Percentiles rank a stretch among this genome's conserved stretches.
phyloP scores from a whole-genome alignment of 2,113 vertebrate species.

The Tretioscincus oriximinensis region DNA sequence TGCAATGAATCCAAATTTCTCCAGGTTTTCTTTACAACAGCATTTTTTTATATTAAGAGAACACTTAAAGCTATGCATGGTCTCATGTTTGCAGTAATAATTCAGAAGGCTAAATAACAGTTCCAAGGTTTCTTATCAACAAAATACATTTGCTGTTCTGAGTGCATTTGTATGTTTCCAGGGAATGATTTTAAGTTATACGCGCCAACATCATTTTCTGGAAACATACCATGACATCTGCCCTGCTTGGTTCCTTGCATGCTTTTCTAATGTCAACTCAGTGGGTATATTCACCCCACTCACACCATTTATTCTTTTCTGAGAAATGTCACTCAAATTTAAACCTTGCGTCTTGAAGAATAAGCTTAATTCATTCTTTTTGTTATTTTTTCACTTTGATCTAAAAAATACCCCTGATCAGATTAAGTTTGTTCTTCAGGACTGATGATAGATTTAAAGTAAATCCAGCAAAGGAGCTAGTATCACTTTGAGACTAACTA shows the following conservation, averaged over 20 bases:
- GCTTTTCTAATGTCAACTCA: not conserved
- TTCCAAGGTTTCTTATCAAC: rapidly evolving
- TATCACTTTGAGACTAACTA: too few species aligned
- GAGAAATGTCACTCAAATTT: not conserved
- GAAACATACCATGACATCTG: not conserved
- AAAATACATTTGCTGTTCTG: slow-evolving; percentile 19
- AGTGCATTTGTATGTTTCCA: not conserved
- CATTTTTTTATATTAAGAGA: not conserved
- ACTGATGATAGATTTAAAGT: too few species aligned
- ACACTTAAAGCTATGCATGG: not conserved
- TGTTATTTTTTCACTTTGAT: too few species aligned
- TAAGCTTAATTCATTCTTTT: too few species aligned
- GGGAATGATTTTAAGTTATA: not conserved
- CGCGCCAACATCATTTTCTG: not conserved
- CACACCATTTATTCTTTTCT: not conserved
- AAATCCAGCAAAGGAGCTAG: too few species aligned
- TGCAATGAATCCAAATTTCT: not conserved
- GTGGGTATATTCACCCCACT: not conserved
- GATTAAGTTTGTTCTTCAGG: too few species aligned
- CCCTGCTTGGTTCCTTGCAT: not conserved
- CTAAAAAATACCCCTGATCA: too few species aligned
- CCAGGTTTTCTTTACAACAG: not conserved
- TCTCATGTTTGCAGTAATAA: not conserved
- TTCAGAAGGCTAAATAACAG: not conserved
- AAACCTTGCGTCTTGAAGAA: too few species aligned